A percentile compares a stretch with the other conserved stretches of the same genome.
Conservation (phyloP, 1,140 invertebrate species). For the Xylocopa sonorina region DNA sequence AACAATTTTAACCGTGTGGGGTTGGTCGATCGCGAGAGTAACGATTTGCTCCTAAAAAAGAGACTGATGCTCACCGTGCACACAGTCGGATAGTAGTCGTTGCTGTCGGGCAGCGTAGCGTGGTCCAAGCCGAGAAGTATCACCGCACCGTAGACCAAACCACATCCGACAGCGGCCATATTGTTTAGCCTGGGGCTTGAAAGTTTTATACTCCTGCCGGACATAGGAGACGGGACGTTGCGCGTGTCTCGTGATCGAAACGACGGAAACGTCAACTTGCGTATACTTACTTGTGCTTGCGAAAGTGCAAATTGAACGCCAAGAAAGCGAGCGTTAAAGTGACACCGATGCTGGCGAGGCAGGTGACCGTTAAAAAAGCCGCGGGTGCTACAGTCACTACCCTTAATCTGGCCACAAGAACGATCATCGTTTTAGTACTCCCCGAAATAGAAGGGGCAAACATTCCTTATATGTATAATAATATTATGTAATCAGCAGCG, state of each 20-base stretch:
- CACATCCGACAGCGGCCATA: constrained; percentile 96
- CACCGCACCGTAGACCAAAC: constrained; percentile 96
- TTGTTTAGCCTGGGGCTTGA: constrained; percentile 98
- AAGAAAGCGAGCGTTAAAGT: constrained; percentile 89
- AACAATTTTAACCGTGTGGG: background rate
- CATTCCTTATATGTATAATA: too few species aligned
- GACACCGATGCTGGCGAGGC: constrained; percentile 89
- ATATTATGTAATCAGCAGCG: background rate
- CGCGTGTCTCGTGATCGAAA: background rate
- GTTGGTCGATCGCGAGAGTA: too few species aligned
- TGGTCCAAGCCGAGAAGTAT: constrained; percentile 94
- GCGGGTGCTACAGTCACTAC: constrained; percentile 89
- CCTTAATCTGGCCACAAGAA: constrained; percentile 83
- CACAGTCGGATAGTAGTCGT: constrained; percentile 88
- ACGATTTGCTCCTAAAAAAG: too few species aligned
- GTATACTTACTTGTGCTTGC: constrained; percentile 89
- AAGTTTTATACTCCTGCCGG: constrained; percentile 91
- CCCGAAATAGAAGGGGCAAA: too few species aligned
- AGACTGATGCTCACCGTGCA: constrained; percentile 89
- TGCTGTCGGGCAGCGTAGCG: constrained; percentile 86
- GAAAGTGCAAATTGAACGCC: constrained; percentile 93
- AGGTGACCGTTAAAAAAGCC: constrained; percentile 87
- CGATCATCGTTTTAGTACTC: constrained; percentile 7
- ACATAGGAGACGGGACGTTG: constrained; percentile 7
- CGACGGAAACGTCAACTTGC: too few species aligned